These are phyloP conservation scores for Lithophane semibrunnea DNA, from an alignment of 2,888 invertebrate genomes.

Conservation along the genomic window DNA sequence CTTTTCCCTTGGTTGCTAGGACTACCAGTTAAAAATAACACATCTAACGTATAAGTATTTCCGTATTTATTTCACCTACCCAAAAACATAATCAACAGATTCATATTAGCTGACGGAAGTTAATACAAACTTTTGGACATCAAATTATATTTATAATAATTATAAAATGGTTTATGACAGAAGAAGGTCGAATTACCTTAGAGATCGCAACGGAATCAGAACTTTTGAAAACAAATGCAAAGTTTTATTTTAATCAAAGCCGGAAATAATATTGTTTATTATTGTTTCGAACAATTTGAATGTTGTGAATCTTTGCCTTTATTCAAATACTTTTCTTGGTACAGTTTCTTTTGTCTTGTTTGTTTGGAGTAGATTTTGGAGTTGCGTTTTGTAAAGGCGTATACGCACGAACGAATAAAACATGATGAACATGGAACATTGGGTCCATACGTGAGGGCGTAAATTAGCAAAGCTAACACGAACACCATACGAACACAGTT, in stretches of 20 bases:
- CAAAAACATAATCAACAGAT: constrained; percentile 10
- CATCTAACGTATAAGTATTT: background rate
- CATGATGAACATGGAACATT: too few species aligned
- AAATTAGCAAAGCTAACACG: too few species aligned
- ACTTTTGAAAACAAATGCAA: constrained; percentile 47
- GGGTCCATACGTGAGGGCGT: too few species aligned
- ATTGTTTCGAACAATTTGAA: constrained; percentile 49
- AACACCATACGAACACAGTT: too few species aligned
- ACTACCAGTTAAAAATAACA: background rate
- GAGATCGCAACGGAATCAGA: constrained; percentile 27
- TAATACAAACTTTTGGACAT: constrained; percentile 44
- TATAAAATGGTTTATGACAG: constrained; percentile 50
- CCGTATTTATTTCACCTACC: background rate
- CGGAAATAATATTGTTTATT: constrained; percentile 49
- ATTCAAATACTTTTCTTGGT: constrained; percentile 40
- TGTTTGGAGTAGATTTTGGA: background rate
- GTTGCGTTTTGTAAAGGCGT: background rate
- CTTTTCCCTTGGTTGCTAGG: background rate
- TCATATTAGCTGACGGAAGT: constrained; percentile 28
- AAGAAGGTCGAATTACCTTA: constrained; percentile 27
- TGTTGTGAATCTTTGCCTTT: constrained; percentile 37
- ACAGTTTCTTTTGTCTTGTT: constrained; percentile 5
- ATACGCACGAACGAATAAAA: too few species aligned
- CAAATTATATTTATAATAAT: constrained; percentile 46
- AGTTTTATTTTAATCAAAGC: constrained; percentile 55